phyloP scores from a whole-genome alignment of 1,140 invertebrate genomes.

The Camponotus vicinus region DNA sequence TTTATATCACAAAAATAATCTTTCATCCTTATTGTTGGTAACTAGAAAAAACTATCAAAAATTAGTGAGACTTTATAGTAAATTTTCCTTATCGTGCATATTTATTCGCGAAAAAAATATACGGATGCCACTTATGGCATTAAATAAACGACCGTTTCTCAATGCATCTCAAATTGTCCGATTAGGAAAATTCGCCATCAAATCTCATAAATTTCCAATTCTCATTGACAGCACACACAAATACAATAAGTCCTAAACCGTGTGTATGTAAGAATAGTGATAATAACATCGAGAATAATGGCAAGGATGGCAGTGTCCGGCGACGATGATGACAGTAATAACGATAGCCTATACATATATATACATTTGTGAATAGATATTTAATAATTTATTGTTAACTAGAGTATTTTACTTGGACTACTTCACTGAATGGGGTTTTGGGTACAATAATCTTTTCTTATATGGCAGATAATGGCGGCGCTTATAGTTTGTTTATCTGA shows the following conservation, averaged over 20 bases:
- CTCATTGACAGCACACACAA: constrained; percentile 28
- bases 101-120: background rate
- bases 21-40: constrained; percentile 39
- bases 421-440: constrained; percentile 78
- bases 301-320: constrained; percentile 53
- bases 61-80: background rate
- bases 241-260: constrained; percentile 45
- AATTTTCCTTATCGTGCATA: constrained; percentile 8
- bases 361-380: constrained; percentile 85
- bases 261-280: constrained; percentile 62
- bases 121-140: background rate
- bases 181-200: constrained; percentile 11
- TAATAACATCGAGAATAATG: constrained; percentile 53
- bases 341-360: constrained; percentile 79
- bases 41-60: constrained; percentile 6
- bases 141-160: background rate
- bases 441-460: constrained; percentile 79
- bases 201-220: constrained; percentile 23
- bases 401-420: constrained; percentile 80
- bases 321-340: constrained; percentile 72
- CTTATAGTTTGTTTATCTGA: constrained; percentile 48
- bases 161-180: background rate
- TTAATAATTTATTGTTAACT: constrained; percentile 86
- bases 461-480: constrained; percentile 53
- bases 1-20: constrained; percentile 41